phyloP scores from a whole-genome alignment of 2,888 invertebrate species.

The Ecdyonurus torrentis region DNA sequence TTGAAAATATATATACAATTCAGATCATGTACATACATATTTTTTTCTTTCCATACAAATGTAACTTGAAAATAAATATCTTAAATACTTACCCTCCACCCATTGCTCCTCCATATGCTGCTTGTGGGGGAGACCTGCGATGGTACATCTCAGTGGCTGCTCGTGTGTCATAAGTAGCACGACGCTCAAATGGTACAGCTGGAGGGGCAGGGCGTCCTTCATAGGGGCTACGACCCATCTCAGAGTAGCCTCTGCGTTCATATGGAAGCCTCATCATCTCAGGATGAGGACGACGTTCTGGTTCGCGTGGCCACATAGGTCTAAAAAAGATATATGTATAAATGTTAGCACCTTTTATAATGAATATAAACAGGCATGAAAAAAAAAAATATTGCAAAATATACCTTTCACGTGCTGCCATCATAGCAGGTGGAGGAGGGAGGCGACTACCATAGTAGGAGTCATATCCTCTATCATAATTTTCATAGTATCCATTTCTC shows the following conservation, averaged over 20 bases:
- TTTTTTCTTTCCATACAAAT: too few relatives aligned
- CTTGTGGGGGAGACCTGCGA: slow-evolving; percentile 16
- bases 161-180: slow-evolving; percentile 13
- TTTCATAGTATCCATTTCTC: slow-evolving; percentile 16
- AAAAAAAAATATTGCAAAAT: neutral
- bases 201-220: slow-evolving; percentile 14
- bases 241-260: slow-evolving; percentile 14
- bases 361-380: neutral
- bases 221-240: slow-evolving; percentile 13
- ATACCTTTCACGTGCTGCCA: slow-evolving; percentile 14
- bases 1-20: too few relatives aligned
- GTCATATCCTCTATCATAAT: slow-evolving; percentile 14
- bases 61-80: neutral
- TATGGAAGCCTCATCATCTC: slow-evolving; percentile 15
- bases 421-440: slow-evolving; percentile 13
- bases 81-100: slow-evolving; percentile 7
- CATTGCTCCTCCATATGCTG: slow-evolving; percentile 5
- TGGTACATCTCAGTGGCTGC: slow-evolving; percentile 14
- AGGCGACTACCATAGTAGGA: slow-evolving; percentile 13
- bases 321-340: too few relatives aligned
- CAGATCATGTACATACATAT: too few relatives aligned
- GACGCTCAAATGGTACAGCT: slow-evolving; percentile 14
- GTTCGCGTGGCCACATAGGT: slow-evolving; percentile 8
- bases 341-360: too few relatives aligned
- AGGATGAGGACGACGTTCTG: slow-evolving; percentile 14